Base-by-base conservation (phyloP, 2,113 vertebrate genomes). In the Salvator merianae region DNA sequence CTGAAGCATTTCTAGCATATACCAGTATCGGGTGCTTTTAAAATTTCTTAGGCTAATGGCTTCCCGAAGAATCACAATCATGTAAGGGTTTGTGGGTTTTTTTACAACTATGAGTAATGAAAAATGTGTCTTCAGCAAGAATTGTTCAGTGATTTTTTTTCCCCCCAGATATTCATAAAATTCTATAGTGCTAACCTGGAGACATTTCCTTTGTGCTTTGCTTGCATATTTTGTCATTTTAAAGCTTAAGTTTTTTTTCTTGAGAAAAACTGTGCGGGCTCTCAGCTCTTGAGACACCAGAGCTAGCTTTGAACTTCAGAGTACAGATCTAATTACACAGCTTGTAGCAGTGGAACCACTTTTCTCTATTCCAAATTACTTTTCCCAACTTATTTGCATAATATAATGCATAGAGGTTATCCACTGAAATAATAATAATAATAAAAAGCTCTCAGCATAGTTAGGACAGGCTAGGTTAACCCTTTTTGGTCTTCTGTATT, bases 301-400 rank as follows among this genome's bases (percentile, higher is more conserved):
- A 92, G 90, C 88, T 93, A 77, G 84, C 94, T 95, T 93, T 95
- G 88, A 95, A 93, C 91, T 95, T 90, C 87, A 12, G 38, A 94
- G 69, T 92, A 71, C 84, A 92, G 91, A 94, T 96, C 94, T 96
- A 94, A 96, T 96, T 96, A 95, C 93, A 91, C 92, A 95, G 91
- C 90, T 93, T 94, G 91, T 93, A 94, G 92, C 94, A 93, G 90
- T 83, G 82, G 90, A 95, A 92, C 90, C 7, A 22, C 85, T 94
- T 91, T 91, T 93, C 74, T 93, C 88, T 91, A 62, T 90, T 95
- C 90, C 91, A 91, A 94, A 95, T 96, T 92, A 91, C 91, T 93
- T 95, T 94, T 88, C 28, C 82, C 90, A 85, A 90, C 91, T 91
- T 94, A 96, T 95, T 95, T 96, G 92, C 93, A 96, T 97, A 95